A percentile compares a stretch with the other conserved stretches of the same genome.
phyloP scores from a whole-genome alignment of 2,113 vertebrate genomes.

The Aviceda subcristata region DNA sequence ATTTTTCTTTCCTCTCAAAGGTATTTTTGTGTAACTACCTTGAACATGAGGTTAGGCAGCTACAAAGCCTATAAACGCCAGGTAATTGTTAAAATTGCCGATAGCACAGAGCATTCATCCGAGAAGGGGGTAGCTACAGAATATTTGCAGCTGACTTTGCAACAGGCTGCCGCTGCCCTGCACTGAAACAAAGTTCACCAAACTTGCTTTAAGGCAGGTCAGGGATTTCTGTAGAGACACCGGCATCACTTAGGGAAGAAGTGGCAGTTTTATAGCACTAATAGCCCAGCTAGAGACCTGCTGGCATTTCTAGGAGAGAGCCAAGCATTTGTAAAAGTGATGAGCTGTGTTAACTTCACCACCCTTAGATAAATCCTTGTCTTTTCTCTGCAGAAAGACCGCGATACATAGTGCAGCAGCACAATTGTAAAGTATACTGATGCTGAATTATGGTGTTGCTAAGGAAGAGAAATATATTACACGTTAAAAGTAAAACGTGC shows the following conservation, averaged over 20 bases:
- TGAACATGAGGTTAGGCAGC: not conserved
- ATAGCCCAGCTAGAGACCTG: not conserved
- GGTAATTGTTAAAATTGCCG: not conserved
- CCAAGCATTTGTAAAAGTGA: not conserved
- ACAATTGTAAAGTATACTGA: not conserved
- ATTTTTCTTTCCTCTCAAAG: not conserved
- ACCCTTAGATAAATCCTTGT: not conserved
- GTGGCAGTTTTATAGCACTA: not conserved
- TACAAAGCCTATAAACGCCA: not conserved
- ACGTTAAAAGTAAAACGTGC: not conserved
- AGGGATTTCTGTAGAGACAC: not conserved
- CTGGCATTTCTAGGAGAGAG: not conserved
- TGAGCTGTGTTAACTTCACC: not conserved
- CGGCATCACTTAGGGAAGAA: not conserved
- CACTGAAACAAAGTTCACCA: not conserved
- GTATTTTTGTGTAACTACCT: not conserved
- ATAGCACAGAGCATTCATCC: not conserved
- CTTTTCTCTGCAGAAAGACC: not conserved
- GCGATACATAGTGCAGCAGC: not conserved
- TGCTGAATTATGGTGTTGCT: not conserved
- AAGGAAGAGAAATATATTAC: not conserved
- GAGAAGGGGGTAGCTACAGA: not conserved
- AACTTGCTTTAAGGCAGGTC: not conserved
- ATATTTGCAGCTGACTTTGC: not conserved
- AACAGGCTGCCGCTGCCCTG: not conserved